Conservation (phyloP, 2,797 vertebrate genomes). For the Trachops cirrhosus region DNA sequence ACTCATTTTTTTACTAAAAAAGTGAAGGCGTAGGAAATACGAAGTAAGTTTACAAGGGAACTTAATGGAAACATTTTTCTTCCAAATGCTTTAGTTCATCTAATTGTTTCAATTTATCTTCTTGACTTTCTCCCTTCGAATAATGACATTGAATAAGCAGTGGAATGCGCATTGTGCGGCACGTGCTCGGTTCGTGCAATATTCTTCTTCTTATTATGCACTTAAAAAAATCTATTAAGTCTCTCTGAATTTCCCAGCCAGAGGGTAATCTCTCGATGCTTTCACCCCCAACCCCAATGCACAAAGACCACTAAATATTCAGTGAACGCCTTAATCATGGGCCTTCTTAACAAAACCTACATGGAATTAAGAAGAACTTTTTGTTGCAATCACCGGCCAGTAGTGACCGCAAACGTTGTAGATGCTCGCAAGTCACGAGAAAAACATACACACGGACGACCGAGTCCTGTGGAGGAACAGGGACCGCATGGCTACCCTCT, state of each 20-base stretch:
- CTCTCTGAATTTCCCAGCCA: constrained; percentile 28
- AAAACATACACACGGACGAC: too few species aligned
- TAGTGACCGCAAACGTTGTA: too few species aligned
- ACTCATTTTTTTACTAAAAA: constrained; percentile 19
- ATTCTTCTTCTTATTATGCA: constrained; percentile 38
- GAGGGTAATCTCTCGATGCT: background rate
- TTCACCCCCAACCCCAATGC: background rate
- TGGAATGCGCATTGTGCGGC: background rate
- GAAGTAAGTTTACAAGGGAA: constrained; percentile 38
- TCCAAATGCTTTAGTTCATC: constrained; percentile 66
- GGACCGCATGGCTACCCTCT: too few species aligned
- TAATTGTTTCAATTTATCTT: constrained; percentile 73
- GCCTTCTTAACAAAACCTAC: constrained; percentile 63
- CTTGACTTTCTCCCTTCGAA: constrained; percentile 62
- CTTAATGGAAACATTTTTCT: constrained; percentile 59
- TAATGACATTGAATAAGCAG: constrained; percentile 66
- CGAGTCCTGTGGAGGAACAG: too few species aligned
- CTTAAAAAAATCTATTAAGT: constrained; percentile 55
- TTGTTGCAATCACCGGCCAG: too few species aligned
- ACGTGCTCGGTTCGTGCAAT: background rate
- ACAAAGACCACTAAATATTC: constrained; percentile 6
- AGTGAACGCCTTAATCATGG: constrained; percentile 65
- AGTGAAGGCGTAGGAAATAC: constrained; percentile 37
- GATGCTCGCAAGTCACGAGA: too few species aligned
- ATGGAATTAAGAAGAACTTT: constrained; percentile 51